Evolutionary conservation across 2,113 vertebrate genomes (phyloP), one percentile per base, ranked within the genome.

Genomic region (Lota lota): DNA sequence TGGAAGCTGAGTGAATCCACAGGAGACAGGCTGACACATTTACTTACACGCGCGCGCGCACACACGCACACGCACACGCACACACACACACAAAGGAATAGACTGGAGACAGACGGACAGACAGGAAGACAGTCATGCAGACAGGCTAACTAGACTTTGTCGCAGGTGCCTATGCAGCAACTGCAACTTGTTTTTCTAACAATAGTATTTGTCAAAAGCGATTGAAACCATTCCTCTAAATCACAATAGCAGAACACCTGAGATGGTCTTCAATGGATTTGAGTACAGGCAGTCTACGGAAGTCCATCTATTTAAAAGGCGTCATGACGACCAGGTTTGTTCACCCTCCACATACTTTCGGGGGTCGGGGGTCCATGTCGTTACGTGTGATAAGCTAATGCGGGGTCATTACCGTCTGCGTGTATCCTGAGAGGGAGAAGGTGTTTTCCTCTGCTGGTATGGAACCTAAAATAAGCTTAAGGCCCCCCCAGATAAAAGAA

Each of bases 351-450:
- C 40, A 47, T 5, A 47, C 40, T 47, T 47, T 1, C 6, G 40
- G 1, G 40, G 12, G 40, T 47, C 40, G 40, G 40, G 40, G 40
- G 10, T 12, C 40, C 11, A 78, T 75, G 69, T 81, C 69, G 78
- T 86, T 83, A 78, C 85, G 61, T 56, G 62, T 22, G 81, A 87
- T 88, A 85, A 88, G 85, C 71, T 84, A 88, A 85, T 83, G 82
- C 72, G 79, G 65, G 79, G 40, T 78, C 51, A 82, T 87, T 83
- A 79, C 74, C 22, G 50, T 50, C 21, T 58, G 73, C 77, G 74
- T 82, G 83, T 33, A 33, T 14, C 40, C 40, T 74, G 66, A 81
- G 76, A 79, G 54, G 73, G 71, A 73, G 70, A 68, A 79, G 79
- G 66, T 70, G 69, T 80, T 82, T 74, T 62, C 70, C 69, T 56